Percentiles rank a stretch among this genome's conserved stretches.
These are phyloP conservation scores for Meliscaeva auricollis DNA, from an alignment of 2,888 invertebrate genomes.

Conservation along the genomic window DNA sequence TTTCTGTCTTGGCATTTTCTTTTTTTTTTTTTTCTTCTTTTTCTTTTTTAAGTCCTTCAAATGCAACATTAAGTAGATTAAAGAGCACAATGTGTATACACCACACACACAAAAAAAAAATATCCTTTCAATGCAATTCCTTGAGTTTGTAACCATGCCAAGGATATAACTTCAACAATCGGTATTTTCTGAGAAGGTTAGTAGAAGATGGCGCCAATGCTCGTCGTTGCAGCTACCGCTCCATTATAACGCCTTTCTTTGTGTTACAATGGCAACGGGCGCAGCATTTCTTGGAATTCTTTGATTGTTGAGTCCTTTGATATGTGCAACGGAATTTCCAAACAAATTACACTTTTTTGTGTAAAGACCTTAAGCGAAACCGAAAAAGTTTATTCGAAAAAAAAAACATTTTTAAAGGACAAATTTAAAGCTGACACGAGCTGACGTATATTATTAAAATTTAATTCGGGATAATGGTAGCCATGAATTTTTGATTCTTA, in stretches of 20 bases:
- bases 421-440: background rate
- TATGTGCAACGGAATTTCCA: background rate
- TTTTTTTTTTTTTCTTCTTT: background rate
- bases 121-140: slow-evolving; percentile 18
- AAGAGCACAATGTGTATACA: slow-evolving; percentile 30
- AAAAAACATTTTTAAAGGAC: background rate
- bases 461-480: no score
- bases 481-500: no score
- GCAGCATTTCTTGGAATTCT: slow-evolving; percentile 17
- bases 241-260: no score
- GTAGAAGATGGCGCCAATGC: slow-evolving; percentile 8
- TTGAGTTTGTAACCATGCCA: slow-evolving; percentile 47
- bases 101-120: background rate
- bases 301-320: slow-evolving; percentile 19
- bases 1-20: background rate
- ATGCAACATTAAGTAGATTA: slow-evolving; percentile 57
- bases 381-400: background rate
- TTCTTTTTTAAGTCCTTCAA: background rate
- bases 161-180: slow-evolving; percentile 44
- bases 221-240: background rate
- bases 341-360: background rate
- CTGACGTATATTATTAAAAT: no score
- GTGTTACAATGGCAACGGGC: no score
- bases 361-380: background rate
- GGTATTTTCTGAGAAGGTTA: background rate